These are phyloP conservation scores for Lasioglossum vierecki DNA, from an alignment of 2,888 invertebrate genomes.

Conservation along the genomic window DNA sequence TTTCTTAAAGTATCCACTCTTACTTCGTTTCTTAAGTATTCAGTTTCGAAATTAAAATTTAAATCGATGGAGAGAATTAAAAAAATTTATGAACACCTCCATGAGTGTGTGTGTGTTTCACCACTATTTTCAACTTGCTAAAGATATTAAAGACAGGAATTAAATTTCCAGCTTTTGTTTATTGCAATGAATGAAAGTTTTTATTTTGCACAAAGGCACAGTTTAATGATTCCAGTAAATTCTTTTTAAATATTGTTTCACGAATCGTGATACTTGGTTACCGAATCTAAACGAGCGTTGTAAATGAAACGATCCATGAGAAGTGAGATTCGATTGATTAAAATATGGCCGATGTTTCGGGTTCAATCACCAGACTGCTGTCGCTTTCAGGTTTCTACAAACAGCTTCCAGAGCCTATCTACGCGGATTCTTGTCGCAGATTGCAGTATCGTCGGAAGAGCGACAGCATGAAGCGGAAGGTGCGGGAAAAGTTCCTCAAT, in stretches of 20 bases:
- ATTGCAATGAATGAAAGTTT: too few species aligned
- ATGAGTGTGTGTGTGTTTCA: too few species aligned
- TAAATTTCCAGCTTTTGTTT: too few species aligned
- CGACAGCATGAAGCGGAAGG: conserved; percentile 86
- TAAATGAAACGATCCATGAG: conserved; percentile 7
- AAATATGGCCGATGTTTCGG: conserved; percentile 39
- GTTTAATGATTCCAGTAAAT: not conserved
- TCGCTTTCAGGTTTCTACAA: conserved; percentile 86
- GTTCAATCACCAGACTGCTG: conserved; percentile 51
- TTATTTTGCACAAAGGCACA: not conserved
- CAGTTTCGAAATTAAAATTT: too few species aligned
- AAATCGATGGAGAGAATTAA: too few species aligned
- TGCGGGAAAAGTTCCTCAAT: conserved; percentile 86
- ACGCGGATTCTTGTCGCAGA: conserved; percentile 85
- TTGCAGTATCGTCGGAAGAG: conserved; percentile 87
- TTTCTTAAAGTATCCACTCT: too few species aligned
- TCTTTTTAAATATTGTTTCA: too few species aligned
- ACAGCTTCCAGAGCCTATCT: conserved; percentile 86
- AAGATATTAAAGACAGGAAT: too few species aligned
- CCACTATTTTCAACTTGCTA: too few species aligned
- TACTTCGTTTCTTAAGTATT: too few species aligned
- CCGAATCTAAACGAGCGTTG: not conserved
- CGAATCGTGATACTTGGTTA: too few species aligned
- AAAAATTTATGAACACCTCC: too few species aligned
- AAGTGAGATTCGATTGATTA: conserved; percentile 9